Evolutionary conservation across 2,113 vertebrate species (phyloP).

Genomic region (Hemiscyllium ocellatum): DNA sequence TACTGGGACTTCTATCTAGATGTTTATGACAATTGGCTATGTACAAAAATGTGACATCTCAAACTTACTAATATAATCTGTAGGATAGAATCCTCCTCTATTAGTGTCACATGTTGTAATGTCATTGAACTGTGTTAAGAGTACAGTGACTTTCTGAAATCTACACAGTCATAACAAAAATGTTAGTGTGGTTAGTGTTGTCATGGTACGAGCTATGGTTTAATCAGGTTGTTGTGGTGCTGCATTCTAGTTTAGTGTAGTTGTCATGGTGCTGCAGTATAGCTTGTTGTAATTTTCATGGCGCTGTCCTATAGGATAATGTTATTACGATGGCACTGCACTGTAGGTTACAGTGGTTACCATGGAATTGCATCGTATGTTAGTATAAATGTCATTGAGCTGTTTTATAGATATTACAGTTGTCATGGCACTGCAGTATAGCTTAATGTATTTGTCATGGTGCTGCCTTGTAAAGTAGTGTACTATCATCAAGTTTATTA

Average conservation of each 20-base stretch:
- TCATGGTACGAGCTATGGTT: not conserved
- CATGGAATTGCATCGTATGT: not conserved
- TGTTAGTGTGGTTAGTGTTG: not conserved
- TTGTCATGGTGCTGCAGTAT: not conserved
- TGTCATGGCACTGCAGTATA: not conserved
- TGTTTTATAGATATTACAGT: not conserved
- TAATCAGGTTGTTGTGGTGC: not conserved
- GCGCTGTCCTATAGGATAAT: not conserved
- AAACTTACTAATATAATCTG: no score
- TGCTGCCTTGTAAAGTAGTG: not conserved
- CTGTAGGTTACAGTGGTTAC: not conserved
- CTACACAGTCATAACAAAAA: no score
- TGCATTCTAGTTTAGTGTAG: no score
- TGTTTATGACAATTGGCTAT: no score
- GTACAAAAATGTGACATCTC: no score
- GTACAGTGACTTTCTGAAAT: no score
- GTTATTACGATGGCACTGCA: not conserved
- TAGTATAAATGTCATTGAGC: not conserved
- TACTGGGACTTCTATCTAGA: no score
- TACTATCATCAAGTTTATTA: not conserved
- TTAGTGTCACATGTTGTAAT: no score
- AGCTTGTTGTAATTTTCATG: not conserved
- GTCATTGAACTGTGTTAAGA: no score
- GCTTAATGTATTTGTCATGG: not conserved
- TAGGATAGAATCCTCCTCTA: no score